Evolutionary conservation across 1,140 invertebrate species (phyloP).

Genomic region (Drosophila ironensis): DNA sequence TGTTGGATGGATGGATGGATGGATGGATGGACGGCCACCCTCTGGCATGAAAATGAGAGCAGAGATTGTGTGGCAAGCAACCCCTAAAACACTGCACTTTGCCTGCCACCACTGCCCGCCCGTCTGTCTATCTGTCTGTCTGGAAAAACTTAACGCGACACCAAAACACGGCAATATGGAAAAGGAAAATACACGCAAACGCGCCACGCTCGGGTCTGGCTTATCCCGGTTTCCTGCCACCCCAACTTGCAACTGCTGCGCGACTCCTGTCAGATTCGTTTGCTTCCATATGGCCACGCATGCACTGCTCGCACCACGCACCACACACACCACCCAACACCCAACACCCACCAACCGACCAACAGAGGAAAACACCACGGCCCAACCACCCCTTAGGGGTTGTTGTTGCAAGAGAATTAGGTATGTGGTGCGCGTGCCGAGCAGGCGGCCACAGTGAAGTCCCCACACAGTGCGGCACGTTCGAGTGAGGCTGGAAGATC

Average conservation of each 20-base stretch:
- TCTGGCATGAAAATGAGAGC: constrained; percentile 1
- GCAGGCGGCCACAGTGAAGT: constrained; percentile 35
- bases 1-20: no score
- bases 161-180: neutral
- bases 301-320: constrained; percentile 58
- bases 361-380: constrained; percentile 9
- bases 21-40: constrained; percentile 1
- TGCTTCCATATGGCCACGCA: constrained; percentile 60
- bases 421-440: constrained; percentile 63
- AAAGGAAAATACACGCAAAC: constrained; percentile 52
- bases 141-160: neutral
- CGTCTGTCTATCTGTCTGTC: no score
- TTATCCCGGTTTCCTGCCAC: constrained; percentile 8
- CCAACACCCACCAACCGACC: constrained; percentile 6
- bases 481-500: neutral
- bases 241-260: no score
- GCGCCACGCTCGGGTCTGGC: constrained; percentile 24
- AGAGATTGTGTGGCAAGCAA: constrained; percentile 20
- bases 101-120: neutral
- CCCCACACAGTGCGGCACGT: neutral
- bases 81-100: constrained; percentile 24
- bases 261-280: neutral
- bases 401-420: constrained; percentile 23
- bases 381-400: constrained; percentile 22
- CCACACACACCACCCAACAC: constrained; percentile 18